phyloP scores from a whole-genome alignment of 2,113 vertebrate genomes.

The Sinocyclocheilus rhinocerous region DNA sequence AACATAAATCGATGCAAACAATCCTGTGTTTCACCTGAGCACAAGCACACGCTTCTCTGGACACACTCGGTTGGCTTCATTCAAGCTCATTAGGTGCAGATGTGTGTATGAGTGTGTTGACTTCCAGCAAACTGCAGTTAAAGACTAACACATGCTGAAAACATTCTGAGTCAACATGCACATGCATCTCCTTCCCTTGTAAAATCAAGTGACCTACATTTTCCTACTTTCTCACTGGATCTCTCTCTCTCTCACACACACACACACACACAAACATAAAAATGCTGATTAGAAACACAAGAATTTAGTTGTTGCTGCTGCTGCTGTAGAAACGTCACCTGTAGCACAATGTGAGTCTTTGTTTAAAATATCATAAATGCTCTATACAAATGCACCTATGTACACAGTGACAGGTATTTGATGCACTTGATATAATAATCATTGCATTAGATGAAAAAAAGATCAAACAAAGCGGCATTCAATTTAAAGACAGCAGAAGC shows the following conservation, averaged over 20 bases:
- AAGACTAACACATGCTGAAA: conserved; percentile 28
- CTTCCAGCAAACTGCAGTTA: conserved; percentile 23
- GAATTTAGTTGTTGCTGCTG: background rate
- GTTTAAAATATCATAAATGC: background rate
- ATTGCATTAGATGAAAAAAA: too few relatives aligned
- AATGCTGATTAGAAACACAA: background rate
- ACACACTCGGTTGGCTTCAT: background rate
- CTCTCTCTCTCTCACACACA: background rate
- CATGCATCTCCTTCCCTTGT: background rate
- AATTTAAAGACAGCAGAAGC: too few relatives aligned
- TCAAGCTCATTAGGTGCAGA: conserved; percentile 7
- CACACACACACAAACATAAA: background rate
- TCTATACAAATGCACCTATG: background rate
- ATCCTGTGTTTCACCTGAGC: conserved; percentile 11
- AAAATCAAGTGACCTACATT: conserved; percentile 34
- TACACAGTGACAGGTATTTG: background rate
- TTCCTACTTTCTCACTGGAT: background rate
- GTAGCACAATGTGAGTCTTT: background rate
- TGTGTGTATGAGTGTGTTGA: background rate
- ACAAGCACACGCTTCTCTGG: background rate
- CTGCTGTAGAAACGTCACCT: background rate
- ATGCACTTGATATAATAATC: background rate
- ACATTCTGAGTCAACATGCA: background rate
- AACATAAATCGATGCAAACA: background rate
- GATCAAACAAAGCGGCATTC: too few relatives aligned